Base-by-base conservation (phyloP, 1,140 invertebrate species). In the Drosophila sulfurigaster region DNA sequence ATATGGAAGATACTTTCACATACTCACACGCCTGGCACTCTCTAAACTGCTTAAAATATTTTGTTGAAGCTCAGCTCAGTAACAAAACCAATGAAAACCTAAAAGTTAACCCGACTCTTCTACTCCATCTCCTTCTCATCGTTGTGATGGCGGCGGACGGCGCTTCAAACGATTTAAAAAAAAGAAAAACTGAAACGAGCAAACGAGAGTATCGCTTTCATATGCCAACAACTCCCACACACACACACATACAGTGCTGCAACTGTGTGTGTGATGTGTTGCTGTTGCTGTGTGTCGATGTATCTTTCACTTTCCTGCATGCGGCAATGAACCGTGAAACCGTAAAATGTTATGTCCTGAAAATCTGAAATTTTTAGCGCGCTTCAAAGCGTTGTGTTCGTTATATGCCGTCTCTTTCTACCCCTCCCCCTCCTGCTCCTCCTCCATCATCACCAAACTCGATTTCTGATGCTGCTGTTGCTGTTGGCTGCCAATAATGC, bases 311-410 rank as follows among this genome's bases (percentile, higher is more conserved):
- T 87, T 85, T 87, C 80, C 80, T 87, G 83, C 83, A 87, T 88
- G 80, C 68, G 83, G 83, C 83, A 87, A 87, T 87, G 83, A 88
- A 87, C 83, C 83, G 83, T 87, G 83, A 87, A 87, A 88, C 83
- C 80, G 83, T 87, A 88, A 87, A 87, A 87, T 87, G 83, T 87
- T 87, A 88, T 87, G 83, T 87, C 88, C 83, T 82, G 85, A 82
- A 87, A 87, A 87, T 87, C 83, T 87, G 80, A 88, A 88, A 87
- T 82, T 88, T 85, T 83, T 77, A 86, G 79, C 77, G 77, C 77
- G 83, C 83, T 80, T 78, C 83, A 87, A 88, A 87, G 80, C 83
- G 60, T 59, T 75, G 32, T 41, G 38, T 58, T 59, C 64, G 58
- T 13, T 52, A 49, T 48, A 49, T 38, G 48, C 41, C 56, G 10